phyloP scores from a whole-genome alignment of 2,888 invertebrate species.

The Elmis aenea region DNA sequence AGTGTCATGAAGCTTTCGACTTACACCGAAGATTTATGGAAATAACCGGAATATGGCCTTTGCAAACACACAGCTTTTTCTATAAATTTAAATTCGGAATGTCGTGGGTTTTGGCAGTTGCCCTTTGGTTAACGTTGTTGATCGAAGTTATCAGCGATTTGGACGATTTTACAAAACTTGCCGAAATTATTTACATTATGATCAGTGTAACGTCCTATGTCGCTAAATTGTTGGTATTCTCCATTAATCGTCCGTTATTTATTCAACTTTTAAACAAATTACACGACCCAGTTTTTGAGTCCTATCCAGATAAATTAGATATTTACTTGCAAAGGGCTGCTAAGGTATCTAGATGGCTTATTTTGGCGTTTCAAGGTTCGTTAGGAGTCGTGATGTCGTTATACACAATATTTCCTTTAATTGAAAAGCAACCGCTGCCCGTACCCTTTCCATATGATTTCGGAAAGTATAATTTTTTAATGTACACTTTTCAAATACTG shows the following conservation, averaged over 20 bases:
- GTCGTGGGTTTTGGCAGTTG: conserved; percentile 1
- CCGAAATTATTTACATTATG: conserved; percentile 4
- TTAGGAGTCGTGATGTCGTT: conserved; percentile 1
- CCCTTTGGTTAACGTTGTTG: conserved; percentile 1
- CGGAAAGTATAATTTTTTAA: conserved; percentile 1
- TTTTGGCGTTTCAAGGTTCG: too few relatives aligned
- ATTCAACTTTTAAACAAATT: conserved; percentile 6
- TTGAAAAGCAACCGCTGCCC: conserved; percentile 3
- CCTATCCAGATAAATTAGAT: conserved; percentile 3
- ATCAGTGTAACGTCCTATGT: conserved; percentile 1
- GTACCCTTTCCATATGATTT: conserved; percentile 7
- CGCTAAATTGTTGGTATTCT: conserved; percentile 4
- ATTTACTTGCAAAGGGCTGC: too few relatives aligned
- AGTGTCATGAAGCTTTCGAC: too few relatives aligned
- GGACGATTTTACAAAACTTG: conserved; percentile 5
- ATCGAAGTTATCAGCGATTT: conserved; percentile 5
- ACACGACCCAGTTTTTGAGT: conserved; percentile 8
- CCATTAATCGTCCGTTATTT: conserved; percentile 2
- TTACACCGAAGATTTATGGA: background rate
- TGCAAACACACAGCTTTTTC: background rate
- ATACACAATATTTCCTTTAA: conserved; percentile 4
- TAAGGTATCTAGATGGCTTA: too few relatives aligned
- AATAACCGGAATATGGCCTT: conserved; percentile 13
- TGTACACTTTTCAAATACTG: conserved; percentile 7
- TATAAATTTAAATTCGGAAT: conserved; percentile 8